Evolutionary conservation across 2,888 invertebrate species (phyloP).

Genomic region (Spatulosminthurus flaviceps): DNA sequence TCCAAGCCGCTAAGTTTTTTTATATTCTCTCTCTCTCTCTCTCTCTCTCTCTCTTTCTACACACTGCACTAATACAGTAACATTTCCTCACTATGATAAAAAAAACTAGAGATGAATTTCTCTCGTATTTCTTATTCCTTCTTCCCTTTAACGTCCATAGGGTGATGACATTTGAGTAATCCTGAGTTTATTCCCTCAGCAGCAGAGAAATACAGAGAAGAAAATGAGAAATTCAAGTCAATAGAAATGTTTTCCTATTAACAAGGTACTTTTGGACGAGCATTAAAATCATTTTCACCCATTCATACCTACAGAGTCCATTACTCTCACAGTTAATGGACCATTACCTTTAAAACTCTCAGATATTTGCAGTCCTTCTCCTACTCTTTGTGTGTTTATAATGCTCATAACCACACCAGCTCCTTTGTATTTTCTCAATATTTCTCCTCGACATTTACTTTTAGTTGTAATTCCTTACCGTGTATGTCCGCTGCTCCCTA

Average conservation of each 20-base stretch:
- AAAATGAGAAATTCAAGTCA: constrained; percentile 13
- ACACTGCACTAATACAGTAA: not conserved
- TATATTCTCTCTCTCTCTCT: not conserved
- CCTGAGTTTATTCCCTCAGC: not conserved
- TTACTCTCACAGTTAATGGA: not conserved
- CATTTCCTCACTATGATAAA: not conserved
- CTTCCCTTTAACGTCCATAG: not conserved
- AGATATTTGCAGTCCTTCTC: not conserved
- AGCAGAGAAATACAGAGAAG: too few relatives aligned
- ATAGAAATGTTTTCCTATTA: not conserved
- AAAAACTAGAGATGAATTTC: too few relatives aligned
- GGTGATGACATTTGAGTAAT: constrained; percentile 5
- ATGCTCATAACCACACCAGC: too few relatives aligned
- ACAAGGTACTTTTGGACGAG: not conserved
- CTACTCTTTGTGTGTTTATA: too few relatives aligned
- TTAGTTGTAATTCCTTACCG: too few relatives aligned
- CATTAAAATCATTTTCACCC: not conserved
- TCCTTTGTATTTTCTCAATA: too few relatives aligned
- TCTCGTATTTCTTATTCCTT: not conserved
- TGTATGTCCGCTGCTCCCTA: too few relatives aligned
- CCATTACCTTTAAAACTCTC: not conserved
- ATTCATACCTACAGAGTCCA: not conserved
- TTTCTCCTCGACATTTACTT: too few relatives aligned
- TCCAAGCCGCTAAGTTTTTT: not conserved
- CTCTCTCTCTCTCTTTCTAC: constrained; percentile 9